A percentile compares a stretch with the other conserved stretches of the same genome.
phyloP scores from a whole-genome alignment of 2,888 invertebrate genomes.

The Lasioglossum marginatum region DNA sequence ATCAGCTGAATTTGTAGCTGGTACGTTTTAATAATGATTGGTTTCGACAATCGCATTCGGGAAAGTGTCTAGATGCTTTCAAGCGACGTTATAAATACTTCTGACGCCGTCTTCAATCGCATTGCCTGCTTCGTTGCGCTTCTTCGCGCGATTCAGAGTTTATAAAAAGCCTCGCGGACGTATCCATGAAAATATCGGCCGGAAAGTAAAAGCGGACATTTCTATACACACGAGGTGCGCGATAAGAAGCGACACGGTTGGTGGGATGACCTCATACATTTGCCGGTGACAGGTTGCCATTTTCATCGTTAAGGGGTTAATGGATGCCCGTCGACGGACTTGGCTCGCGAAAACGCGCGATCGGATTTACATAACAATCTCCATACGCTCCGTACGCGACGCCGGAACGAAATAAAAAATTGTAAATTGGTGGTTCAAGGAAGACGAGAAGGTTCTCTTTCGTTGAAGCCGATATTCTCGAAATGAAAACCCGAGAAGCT shows the following conservation, averaged over 20 bases:
- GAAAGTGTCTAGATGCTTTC: too few species aligned
- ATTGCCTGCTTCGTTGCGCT: too few species aligned
- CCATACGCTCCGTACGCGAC: background rate
- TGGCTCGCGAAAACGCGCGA: background rate
- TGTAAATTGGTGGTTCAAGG: background rate
- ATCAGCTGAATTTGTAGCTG: too few species aligned
- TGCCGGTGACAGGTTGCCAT: background rate
- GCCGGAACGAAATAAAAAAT: background rate
- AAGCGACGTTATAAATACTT: too few species aligned
- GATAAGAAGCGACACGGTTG: background rate
- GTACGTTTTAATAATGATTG: too few species aligned
- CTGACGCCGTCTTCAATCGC: too few species aligned
- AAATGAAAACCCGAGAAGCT: background rate
- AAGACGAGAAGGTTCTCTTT: background rate
- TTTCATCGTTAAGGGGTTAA: slow-evolving; percentile 1
- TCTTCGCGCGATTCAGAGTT: background rate
- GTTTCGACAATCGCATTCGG: too few species aligned
- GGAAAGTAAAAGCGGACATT: background rate
- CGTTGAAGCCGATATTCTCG: background rate
- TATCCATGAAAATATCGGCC: background rate
- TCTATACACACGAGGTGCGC: background rate
- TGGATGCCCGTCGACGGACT: background rate
- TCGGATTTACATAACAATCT: slow-evolving; percentile 3
- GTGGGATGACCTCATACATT: background rate
- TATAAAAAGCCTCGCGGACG: background rate